These are phyloP conservation scores for Barnardius zonarius DNA, from an alignment of 2,113 vertebrate species.

Conservation along the genomic window DNA sequence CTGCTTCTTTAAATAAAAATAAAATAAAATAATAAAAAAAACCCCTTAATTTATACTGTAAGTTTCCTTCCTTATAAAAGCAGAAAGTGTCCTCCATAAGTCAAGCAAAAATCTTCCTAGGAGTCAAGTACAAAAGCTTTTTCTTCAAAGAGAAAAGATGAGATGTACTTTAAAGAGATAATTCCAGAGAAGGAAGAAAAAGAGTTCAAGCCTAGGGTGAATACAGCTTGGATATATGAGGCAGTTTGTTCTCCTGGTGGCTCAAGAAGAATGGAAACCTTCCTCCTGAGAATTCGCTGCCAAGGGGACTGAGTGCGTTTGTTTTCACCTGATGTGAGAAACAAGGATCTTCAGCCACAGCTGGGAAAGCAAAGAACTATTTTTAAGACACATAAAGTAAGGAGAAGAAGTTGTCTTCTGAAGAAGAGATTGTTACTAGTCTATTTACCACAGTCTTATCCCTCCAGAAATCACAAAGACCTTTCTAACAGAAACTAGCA, in stretches of 20 bases:
- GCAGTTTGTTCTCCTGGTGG: neutral
- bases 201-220: neutral
- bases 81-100: neutral
- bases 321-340: neutral
- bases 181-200: neutral
- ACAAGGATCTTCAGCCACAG: neutral
- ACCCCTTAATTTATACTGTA: neutral
- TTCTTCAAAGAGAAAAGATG: neutral
- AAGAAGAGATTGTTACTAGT: neutral
- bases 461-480: neutral
- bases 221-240: neutral
- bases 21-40: neutral
- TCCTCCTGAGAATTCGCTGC: neutral
- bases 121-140: neutral
- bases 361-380: neutral
- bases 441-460: neutral
- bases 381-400: neutral
- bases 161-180: neutral
- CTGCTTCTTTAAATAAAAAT: neutral
- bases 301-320: rapidly evolving
- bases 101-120: neutral
- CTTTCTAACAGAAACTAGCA: neutral
- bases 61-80: neutral
- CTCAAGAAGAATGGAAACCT: neutral
- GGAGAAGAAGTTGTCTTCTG: neutral